Percentiles rank a stretch among this genome's conserved stretches.
Conservation (phyloP, 2,113 vertebrate species). For the Leuciscus idus region DNA sequence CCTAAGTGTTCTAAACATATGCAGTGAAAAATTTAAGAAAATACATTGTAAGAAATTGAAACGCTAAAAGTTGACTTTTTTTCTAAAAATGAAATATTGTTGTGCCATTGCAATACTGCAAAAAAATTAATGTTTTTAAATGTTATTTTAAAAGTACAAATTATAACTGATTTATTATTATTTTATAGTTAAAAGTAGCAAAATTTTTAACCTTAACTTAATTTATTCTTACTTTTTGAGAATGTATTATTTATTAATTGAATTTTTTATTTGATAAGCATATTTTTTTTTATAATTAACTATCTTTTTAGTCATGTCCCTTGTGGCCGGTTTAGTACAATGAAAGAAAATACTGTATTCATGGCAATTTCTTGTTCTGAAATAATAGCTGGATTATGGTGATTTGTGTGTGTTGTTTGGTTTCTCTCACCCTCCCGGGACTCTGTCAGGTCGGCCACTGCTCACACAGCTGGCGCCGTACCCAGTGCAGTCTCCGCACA, state of each 20-base stretch:
- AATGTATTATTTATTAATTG: no score
- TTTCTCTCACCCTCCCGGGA: constrained; percentile 91
- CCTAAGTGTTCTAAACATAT: no score
- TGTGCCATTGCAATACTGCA: no score
- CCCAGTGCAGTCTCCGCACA: constrained; percentile 97
- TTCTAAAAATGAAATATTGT: no score
- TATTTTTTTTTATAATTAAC: no score
- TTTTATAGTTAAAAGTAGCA: not conserved
- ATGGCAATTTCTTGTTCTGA: not conserved
- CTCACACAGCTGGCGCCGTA: constrained; percentile 98
- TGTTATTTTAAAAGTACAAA: not conserved
- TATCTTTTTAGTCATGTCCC: not conserved
- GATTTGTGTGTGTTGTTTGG: not conserved
- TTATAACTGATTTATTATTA: not conserved
- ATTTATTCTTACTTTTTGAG: not conserved
- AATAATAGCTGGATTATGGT: not conserved
- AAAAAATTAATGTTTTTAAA: not conserved
- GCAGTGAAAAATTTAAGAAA: no score
- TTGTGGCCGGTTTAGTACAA: not conserved
- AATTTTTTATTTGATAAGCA: no score
- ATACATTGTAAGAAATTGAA: no score
- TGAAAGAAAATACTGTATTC: no score
- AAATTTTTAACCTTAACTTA: not conserved
- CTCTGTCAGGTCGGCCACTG: constrained; percentile 94
- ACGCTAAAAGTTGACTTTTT: no score